These are phyloP conservation scores for Corythaixoides concolor DNA, from an alignment of 2,113 vertebrate species.

Conservation along the genomic window DNA sequence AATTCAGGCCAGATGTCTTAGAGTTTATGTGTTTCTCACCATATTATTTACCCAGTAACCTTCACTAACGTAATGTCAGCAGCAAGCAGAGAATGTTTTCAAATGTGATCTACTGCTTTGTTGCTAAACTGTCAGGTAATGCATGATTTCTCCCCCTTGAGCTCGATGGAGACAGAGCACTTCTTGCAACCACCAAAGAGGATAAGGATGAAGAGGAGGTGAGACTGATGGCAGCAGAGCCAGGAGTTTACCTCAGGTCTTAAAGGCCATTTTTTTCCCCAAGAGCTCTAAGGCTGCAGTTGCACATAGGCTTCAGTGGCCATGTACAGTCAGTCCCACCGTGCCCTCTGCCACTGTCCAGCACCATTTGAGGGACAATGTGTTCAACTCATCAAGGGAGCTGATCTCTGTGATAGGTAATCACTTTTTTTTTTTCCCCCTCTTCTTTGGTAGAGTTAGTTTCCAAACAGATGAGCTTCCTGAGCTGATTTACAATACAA, in stretches of 20 bases:
- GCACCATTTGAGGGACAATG: neutral
- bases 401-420: neutral
- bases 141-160: neutral
- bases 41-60: neutral
- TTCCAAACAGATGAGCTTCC: neutral
- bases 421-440: accelerated
- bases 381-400: neutral
- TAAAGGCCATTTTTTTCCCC: neutral
- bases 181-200: neutral
- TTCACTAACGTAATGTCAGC: neutral
- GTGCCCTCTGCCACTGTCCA: neutral
- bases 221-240: neutral
- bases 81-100: neutral
- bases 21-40: neutral
- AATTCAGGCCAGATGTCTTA: neutral
- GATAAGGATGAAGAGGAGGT: neutral
- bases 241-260: neutral
- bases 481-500: neutral
- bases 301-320: neutral
- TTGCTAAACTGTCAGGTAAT: neutral
- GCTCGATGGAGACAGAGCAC: neutral
- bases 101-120: neutral
- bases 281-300: neutral
- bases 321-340: accelerated
- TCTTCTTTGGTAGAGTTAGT: neutral